Conservation (phyloP, 2,797 vertebrate species). For the Thamnophis elegans region DNA sequence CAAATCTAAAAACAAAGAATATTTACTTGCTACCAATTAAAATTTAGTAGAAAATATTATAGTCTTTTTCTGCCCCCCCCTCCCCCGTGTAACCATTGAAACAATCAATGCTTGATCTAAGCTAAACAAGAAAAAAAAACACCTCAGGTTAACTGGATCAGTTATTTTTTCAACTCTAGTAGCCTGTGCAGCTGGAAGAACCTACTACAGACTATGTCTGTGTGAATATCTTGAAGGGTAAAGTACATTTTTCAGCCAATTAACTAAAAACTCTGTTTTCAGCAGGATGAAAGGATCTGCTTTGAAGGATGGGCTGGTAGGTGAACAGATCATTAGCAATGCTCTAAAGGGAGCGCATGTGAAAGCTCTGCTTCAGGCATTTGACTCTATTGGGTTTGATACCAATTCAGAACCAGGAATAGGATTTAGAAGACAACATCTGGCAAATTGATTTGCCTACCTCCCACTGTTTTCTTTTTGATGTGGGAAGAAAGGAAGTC, state of each 20-base stretch:
- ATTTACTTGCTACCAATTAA: slow-evolving; percentile 25
- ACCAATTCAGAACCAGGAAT: background rate
- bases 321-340: background rate
- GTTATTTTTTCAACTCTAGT: background rate
- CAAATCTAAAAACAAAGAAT: background rate
- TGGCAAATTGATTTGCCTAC: slow-evolving; percentile 1
- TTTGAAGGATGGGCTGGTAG: background rate
- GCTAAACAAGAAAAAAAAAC: background rate
- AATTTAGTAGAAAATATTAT: background rate
- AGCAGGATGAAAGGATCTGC: background rate
- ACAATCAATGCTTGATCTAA: background rate
- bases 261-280: background rate
- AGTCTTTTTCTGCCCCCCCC: background rate
- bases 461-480: background rate
- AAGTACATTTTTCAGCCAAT: background rate
- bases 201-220: background rate
- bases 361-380: background rate
- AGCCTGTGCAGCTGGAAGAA: background rate
- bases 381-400: background rate
- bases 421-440: background rate
- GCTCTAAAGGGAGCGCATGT: background rate
- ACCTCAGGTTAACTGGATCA: background rate
- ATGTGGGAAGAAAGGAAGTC: slow-evolving; percentile 10
- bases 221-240: background rate
- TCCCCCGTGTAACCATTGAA: background rate